A percentile compares a stretch with the other conserved stretches of the same genome.
Evolutionary conservation across 2,888 invertebrate species (phyloP).

Genomic region (Synergus laeviventris): DNA sequence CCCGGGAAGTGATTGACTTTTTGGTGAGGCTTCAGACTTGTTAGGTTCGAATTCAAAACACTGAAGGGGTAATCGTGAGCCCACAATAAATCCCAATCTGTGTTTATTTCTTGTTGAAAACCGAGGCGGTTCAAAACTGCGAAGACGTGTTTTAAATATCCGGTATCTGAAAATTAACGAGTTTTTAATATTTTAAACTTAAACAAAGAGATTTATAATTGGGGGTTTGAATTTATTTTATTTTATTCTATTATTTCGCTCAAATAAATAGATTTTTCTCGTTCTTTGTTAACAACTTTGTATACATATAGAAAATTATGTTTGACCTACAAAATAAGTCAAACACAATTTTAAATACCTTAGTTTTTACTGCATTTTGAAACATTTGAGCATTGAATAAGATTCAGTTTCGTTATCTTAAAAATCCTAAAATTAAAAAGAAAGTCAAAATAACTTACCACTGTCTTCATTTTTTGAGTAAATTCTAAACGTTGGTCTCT

Average conservation of each 20-base stretch:
- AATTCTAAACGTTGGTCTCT: constrained; percentile 78
- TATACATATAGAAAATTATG: too few species aligned
- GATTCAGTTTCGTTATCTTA: background rate
- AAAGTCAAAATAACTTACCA: background rate
- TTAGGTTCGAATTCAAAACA: constrained; percentile 78
- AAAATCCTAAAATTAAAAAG: background rate
- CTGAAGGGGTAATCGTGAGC: constrained; percentile 95
- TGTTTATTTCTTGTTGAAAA: constrained; percentile 79
- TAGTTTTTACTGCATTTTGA: background rate
- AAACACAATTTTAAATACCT: background rate
- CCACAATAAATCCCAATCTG: constrained; percentile 93
- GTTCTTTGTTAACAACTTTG: too few species aligned
- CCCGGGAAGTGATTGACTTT: constrained; percentile 96
- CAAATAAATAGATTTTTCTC: too few species aligned
- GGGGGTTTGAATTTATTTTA: too few species aligned
- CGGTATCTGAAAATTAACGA: constrained; percentile 74
- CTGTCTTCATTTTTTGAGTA: constrained; percentile 77
- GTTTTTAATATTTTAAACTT: constrained; percentile 72
- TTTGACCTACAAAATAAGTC: background rate
- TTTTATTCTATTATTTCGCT: too few species aligned
- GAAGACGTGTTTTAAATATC: constrained; percentile 88
- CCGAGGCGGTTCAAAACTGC: constrained; percentile 87
- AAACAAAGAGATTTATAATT: background rate
- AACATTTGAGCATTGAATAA: background rate
- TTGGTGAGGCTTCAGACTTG: constrained; percentile 83